A percentile compares a stretch with the other conserved stretches of the same genome.
Conservation (phyloP, 2,797 vertebrate species). For the Xenops minutus region DNA sequence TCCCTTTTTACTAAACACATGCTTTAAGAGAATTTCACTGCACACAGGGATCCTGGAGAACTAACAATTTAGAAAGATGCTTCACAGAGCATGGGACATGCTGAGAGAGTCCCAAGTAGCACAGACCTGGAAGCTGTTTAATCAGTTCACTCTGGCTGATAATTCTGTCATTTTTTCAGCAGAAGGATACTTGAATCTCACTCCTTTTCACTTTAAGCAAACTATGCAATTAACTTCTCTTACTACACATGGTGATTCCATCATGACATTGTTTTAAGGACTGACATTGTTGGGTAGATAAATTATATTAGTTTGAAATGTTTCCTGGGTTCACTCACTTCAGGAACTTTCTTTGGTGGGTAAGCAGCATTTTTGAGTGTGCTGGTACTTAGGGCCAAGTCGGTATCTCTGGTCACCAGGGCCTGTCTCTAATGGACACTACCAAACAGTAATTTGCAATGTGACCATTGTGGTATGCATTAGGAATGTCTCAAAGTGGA, state of each 20-base stretch:
- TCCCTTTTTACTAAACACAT: neutral
- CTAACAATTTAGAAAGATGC: neutral
- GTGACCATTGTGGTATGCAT: too few species aligned
- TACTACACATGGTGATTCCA: neutral
- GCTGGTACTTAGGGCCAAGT: neutral
- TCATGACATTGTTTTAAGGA: neutral
- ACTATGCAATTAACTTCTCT: neutral
- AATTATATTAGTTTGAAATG: neutral
- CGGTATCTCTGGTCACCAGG: neutral
- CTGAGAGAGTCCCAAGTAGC: neutral
- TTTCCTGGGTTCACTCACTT: neutral
- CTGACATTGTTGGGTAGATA: neutral
- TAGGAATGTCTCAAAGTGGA: neutral
- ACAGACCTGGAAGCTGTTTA: neutral
- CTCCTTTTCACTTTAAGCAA: neutral
- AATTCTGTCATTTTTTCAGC: neutral
- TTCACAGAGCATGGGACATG: neutral
- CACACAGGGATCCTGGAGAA: neutral
- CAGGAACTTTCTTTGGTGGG: neutral
- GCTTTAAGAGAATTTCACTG: neutral
- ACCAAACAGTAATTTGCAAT: neutral
- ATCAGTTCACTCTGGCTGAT: neutral
- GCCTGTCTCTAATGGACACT: neutral
- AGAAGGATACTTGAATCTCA: neutral
- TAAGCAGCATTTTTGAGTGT: neutral